Evolutionary conservation across 2,113 vertebrate species (phyloP), one percentile per base, ranked within the genome.

Genomic region (Cepphus grylle): DNA sequence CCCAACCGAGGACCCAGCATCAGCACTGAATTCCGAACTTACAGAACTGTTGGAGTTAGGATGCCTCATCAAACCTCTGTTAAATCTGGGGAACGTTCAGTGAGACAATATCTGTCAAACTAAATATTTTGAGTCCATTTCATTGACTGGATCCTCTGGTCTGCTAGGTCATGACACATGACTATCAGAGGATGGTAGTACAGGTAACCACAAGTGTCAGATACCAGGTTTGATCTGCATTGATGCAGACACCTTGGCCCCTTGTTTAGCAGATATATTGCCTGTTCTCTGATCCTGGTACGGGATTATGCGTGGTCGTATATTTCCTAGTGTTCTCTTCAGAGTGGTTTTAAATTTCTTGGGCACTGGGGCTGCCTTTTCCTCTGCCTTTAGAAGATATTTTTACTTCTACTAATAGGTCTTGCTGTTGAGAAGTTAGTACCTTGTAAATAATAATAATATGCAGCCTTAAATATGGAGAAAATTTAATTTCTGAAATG

Each of bases 321-420:
- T 90, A 91, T 80, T 82, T 91, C 65, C 61, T 77, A 77, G 40
- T 65, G 27, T 65, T 86, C 53, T 69, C 4, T 81, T 91, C 56
- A 81, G 53, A 85, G 16, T 40, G n/a, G 10, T 71, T 97, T 96
- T 87, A 94, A 92, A 94, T 85, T 89, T 91, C 40, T 74, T 56
- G 43, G 61, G n/a, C 52, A 49, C 18, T 36, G 9, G 49, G 34
- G 3, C 12, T 76, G 9, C 40, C 45, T 86, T 90, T 87, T 81
- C 34, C 70, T 81, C 32, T 40, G 30, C 23, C 12, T 67, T 89
- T 56, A 61, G 40, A 77, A 91, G n/a, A 61, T 36, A 77, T 45
- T 91, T 94, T 88, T 71, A 59, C 12, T 92, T 87, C 50, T 73
- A 45, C 27, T 72, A 76, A 26, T 56, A 87, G 8, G 4, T 89